Conservation (phyloP, 2,113 vertebrate species). For the Epinephelus lanceolatus region DNA sequence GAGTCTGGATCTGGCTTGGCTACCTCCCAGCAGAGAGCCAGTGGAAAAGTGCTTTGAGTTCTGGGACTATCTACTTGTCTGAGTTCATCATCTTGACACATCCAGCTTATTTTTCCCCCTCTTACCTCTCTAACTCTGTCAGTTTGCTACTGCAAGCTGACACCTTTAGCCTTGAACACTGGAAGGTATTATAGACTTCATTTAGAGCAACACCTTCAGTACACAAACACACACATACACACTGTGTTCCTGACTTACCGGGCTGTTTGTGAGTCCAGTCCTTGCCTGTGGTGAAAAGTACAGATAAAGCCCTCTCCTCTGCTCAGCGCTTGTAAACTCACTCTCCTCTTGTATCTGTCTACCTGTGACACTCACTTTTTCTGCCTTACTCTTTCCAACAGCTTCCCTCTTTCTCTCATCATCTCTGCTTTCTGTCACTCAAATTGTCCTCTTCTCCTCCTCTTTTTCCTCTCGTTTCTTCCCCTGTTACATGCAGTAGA, state of each 20-base stretch:
- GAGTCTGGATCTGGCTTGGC: constrained; percentile 9
- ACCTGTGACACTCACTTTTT: not conserved
- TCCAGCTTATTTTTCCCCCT: not conserved
- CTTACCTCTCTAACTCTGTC: not conserved
- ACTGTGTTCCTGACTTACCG: constrained; percentile 36
- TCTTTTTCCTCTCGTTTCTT: not conserved
- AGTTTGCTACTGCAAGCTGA: constrained; percentile 24
- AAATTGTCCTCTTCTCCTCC: not conserved
- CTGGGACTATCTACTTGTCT: not conserved
- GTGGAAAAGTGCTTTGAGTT: constrained; percentile 9
- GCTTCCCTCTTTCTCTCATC: not conserved
- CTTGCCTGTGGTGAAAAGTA: not conserved
- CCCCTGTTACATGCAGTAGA: not conserved
- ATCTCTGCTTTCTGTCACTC: not conserved
- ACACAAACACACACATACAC: constrained; percentile 7
- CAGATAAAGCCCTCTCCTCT: constrained; percentile 1
- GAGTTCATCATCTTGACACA: constrained; percentile 21
- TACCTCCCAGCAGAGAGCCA: not conserved
- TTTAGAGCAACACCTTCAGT: constrained; percentile 19
- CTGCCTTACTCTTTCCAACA: not conserved
- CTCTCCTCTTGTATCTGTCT: not conserved
- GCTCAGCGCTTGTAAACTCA: not conserved
- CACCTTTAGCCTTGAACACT: constrained; percentile 19
- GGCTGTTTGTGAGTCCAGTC: constrained; percentile 7
- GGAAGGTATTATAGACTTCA: constrained; percentile 19